phyloP scores from a whole-genome alignment of 1,140 invertebrate species.

The Tetramorium alpestre region DNA sequence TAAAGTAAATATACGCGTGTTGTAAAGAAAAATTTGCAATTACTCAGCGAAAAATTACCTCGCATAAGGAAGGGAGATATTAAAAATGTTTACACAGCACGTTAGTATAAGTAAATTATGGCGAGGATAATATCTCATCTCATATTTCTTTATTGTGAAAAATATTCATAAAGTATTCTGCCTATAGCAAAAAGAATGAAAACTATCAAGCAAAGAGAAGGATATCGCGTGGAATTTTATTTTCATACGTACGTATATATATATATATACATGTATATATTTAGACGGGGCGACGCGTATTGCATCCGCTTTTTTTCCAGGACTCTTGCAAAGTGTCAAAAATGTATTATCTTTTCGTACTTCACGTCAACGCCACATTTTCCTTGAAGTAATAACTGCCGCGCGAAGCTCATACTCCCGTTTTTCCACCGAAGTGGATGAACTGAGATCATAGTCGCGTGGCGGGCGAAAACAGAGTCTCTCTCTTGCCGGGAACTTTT shows the following conservation, averaged over 20 bases:
- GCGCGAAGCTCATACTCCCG: not conserved
- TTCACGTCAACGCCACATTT: not conserved
- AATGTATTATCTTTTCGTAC: conserved; percentile 25
- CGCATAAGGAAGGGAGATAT: not conserved
- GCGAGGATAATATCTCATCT: not conserved
- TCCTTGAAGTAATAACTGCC: conserved; percentile 49
- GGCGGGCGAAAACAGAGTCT: not conserved
- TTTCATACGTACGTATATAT: not conserved
- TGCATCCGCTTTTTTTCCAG: not conserved
- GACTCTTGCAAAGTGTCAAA: conserved; percentile 28
- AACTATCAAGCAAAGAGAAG: not conserved
- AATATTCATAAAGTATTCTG: not conserved
- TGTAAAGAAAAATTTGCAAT: conserved; percentile 27
- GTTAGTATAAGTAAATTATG: conserved; percentile 38
- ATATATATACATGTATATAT: too few species aligned
- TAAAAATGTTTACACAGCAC: conserved; percentile 26
- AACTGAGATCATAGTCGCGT: conserved; percentile 30
- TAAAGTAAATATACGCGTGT: not conserved
- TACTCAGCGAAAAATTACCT: conserved; percentile 11
- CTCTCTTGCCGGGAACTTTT: not conserved
- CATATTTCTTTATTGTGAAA: conserved; percentile 9
- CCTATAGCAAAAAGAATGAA: not conserved
- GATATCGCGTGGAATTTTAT: not conserved
- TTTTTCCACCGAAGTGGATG: conserved; percentile 30
- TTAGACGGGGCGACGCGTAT: not conserved